A percentile compares a stretch with the other conserved stretches of the same genome.
Evolutionary conservation across 2,797 vertebrate species (phyloP).

Genomic region (Eulemur coronatus): DNA sequence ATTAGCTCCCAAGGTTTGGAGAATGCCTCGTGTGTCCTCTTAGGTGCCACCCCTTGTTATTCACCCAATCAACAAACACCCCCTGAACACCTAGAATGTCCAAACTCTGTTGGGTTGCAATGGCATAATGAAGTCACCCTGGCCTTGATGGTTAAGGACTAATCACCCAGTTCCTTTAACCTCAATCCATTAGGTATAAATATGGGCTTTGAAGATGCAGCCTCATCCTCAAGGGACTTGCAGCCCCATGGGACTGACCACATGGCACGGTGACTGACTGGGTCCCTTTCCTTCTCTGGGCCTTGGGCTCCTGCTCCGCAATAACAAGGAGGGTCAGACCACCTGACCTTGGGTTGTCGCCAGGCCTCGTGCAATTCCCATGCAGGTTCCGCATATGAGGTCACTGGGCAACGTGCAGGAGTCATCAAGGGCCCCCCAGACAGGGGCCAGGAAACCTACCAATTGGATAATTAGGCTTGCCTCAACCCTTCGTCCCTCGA

Average conservation of each 20-base stretch:
- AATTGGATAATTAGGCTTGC: conserved; percentile 78
- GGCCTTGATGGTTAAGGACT: neutral
- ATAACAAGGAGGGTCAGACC: conserved; percentile 9
- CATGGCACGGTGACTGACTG: neutral
- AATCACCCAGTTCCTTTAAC: neutral
- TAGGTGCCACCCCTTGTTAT: neutral
- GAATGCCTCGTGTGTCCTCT: neutral
- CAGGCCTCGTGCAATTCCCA: neutral
- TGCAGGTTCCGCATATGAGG: conserved; percentile 27
- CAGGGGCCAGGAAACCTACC: conserved; percentile 74
- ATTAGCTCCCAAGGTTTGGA: neutral
- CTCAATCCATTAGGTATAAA: neutral
- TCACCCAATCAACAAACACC: neutral
- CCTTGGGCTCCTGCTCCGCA: neutral
- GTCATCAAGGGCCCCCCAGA: conserved; percentile 53
- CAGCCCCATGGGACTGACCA: neutral
- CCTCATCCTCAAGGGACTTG: neutral
- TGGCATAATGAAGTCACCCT: neutral
- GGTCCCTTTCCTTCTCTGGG: neutral
- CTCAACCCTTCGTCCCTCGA: conserved; percentile 60
- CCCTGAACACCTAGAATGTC: neutral
- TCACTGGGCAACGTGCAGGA: conserved; percentile 47
- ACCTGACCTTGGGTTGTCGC: conserved; percentile 7
- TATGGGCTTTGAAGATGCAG: neutral
- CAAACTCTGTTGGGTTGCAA: neutral